Evolutionary conservation across 2,888 invertebrate species (phyloP).

Genomic region (Bombylius discolor): DNA sequence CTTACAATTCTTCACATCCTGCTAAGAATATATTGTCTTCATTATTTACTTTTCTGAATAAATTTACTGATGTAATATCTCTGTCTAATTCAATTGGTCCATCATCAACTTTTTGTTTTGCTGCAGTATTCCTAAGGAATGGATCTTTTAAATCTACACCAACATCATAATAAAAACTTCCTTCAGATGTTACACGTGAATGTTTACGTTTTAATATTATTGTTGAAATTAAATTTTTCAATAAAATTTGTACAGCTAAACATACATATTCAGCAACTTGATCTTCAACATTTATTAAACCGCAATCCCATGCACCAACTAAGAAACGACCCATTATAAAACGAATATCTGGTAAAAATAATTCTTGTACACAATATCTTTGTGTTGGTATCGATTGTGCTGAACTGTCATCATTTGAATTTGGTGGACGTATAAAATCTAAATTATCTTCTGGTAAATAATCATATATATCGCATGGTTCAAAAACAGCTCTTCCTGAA

Average conservation of each 20-base stretch:
- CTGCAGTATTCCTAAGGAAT: constrained; percentile 60
- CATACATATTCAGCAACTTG: constrained; percentile 71
- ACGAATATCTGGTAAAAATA: constrained; percentile 71
- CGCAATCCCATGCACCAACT: constrained; percentile 80
- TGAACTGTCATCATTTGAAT: constrained; percentile 6
- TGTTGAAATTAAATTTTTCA: constrained; percentile 69
- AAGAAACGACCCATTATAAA: constrained; percentile 72
- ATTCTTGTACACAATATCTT: constrained; percentile 55
- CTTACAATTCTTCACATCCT: constrained; percentile 48
- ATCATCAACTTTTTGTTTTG: constrained; percentile 49
- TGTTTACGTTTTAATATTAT: constrained; percentile 71
- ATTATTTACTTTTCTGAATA: constrained; percentile 55
- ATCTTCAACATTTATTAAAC: constrained; percentile 73
- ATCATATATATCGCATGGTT: constrained; percentile 46
- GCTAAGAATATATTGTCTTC: constrained; percentile 65
- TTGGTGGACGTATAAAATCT: constrained; percentile 25
- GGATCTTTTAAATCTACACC: constrained; percentile 69
- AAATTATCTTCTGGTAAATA: constrained; percentile 41
- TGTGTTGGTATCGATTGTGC: constrained; percentile 29
- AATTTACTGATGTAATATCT: constrained; percentile 49
- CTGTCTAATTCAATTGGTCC: constrained; percentile 46
- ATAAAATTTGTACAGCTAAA: constrained; percentile 63
- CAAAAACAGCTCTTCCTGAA: constrained; percentile 47
- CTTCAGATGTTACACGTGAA: constrained; percentile 55
- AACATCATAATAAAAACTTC: constrained; percentile 63